Percentiles rank a stretch among this genome's conserved stretches.
phyloP scores from a whole-genome alignment of 2,797 vertebrate species.

The Chromis chromis region DNA sequence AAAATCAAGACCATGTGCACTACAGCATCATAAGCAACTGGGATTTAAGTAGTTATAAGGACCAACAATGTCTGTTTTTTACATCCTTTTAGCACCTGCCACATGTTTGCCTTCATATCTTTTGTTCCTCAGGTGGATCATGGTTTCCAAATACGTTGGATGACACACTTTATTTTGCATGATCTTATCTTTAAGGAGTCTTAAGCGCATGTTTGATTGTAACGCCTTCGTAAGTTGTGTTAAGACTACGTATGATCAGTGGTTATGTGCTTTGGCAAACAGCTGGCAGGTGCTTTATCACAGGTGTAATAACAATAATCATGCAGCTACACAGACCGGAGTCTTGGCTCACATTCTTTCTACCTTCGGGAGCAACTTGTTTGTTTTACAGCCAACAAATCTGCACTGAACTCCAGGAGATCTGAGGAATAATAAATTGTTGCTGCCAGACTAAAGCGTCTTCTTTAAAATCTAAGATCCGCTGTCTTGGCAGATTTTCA shows the following conservation, averaged over 20 bases:
- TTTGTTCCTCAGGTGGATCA: background rate
- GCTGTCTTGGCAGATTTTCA: background rate
- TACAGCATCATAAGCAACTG: too few relatives aligned
- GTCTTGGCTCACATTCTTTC: conserved; percentile 11
- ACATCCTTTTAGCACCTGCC: background rate
- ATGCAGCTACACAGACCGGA: background rate
- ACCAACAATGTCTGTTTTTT: too few relatives aligned
- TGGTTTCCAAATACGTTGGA: too few relatives aligned
- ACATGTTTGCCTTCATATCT: background rate
- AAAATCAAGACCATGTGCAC: background rate
- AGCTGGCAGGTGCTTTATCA: conserved; percentile 13
- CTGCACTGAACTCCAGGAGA: conserved; percentile 16
- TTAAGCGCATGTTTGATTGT: too few relatives aligned
- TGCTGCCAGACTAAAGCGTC: conserved; percentile 29
- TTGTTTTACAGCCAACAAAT: conserved; percentile 13
- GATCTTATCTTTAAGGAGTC: too few relatives aligned
- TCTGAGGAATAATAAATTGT: conserved; percentile 42
- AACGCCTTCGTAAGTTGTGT: too few relatives aligned
- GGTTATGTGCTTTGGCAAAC: background rate
- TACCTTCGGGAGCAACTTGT: conserved; percentile 1
- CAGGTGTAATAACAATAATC: too few relatives aligned
- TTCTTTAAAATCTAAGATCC: conserved; percentile 1
- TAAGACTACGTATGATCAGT: too few relatives aligned
- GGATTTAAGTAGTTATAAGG: too few relatives aligned
- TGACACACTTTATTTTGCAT: too few relatives aligned